phyloP scores from a whole-genome alignment of 1,140 invertebrate genomes.

The Temnothorax curvispinosus region DNA sequence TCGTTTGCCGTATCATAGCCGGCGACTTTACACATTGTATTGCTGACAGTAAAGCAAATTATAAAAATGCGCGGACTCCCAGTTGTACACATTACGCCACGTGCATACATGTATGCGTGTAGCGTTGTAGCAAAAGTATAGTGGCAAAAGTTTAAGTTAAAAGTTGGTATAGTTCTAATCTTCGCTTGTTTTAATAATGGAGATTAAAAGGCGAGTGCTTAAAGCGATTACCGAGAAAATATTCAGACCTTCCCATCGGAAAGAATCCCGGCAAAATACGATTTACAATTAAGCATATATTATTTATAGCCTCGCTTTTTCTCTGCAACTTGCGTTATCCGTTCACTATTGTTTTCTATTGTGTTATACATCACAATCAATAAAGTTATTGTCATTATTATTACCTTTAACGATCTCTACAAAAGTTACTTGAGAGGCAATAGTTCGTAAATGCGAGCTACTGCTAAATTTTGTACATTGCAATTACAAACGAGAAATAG shows the following conservation, averaged over 20 bases:
- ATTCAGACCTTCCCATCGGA: neutral
- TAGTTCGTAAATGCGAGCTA: neutral
- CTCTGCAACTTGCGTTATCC: neutral
- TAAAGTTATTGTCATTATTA: neutral
- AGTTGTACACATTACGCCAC: neutral
- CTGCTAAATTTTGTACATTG: neutral
- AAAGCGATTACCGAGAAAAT: neutral
- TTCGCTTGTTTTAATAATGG: neutral
- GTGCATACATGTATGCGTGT: neutral
- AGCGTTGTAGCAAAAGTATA: neutral
- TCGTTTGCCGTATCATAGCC: neutral
- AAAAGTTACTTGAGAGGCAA: neutral
- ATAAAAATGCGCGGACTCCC: constrained; percentile 5
- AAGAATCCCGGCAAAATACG: neutral
- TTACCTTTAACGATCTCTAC: neutral
- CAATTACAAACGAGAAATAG: neutral
- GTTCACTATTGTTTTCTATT: neutral
- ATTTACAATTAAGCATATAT: neutral
- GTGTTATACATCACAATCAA: neutral
- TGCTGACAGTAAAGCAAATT: constrained; percentile 38
- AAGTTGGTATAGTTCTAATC: neutral
- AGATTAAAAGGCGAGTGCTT: neutral
- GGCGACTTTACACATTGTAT: constrained; percentile 33
- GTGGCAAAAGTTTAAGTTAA: neutral
- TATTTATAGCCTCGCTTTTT: neutral